Evolutionary conservation across 1,140 invertebrate genomes (phyloP), one percentile per base, ranked within the genome.

Genomic region (Heliconius eleuchia): DNA sequence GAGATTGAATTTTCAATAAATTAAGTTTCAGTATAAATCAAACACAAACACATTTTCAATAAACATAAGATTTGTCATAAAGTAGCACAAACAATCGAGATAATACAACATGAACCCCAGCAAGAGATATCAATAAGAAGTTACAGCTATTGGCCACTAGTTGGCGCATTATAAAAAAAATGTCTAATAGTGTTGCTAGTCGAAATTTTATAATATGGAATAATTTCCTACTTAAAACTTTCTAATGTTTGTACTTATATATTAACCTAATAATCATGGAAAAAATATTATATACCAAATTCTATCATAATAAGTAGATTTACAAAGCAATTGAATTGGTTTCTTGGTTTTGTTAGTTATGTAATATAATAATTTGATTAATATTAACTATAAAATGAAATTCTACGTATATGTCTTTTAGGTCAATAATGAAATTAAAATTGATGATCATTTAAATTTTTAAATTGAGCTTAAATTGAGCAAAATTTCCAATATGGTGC

Each of bases 111-210:
- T 89, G 91, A 91, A 92, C 88, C 85, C 89, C 88, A 89, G 84
- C 87, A 84, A 89, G 86, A 93, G 91, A 94, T 94, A 95, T 95
- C 94, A 95, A 95, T 95, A 95, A 86, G 86, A 86, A 91, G 88
- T 88, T 93, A 86, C 87, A 76, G 75, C 86, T 88, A 89, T 84
- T 86, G 73, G 73, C 83, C 93, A 86, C 87, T 79, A 94, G 93
- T 89, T 88, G 91, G 89, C 92, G 93, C 91, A 90, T 80, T 71
- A 46, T 16, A 71, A n/a, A 81, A 57, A 76, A 78, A 83, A 80
- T 81, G 60, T 66, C 11, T 74, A 23, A 79, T 60, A 86, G 80
- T 86, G 84, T 91, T 91, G 85, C 86, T 82, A 86, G 13, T 30
- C 16, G n/a, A 27, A 30, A 66, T 30, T 27, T 27, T 27, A 66